Base-by-base conservation (phyloP, 2,797 vertebrate species). In the Picus viridis region DNA sequence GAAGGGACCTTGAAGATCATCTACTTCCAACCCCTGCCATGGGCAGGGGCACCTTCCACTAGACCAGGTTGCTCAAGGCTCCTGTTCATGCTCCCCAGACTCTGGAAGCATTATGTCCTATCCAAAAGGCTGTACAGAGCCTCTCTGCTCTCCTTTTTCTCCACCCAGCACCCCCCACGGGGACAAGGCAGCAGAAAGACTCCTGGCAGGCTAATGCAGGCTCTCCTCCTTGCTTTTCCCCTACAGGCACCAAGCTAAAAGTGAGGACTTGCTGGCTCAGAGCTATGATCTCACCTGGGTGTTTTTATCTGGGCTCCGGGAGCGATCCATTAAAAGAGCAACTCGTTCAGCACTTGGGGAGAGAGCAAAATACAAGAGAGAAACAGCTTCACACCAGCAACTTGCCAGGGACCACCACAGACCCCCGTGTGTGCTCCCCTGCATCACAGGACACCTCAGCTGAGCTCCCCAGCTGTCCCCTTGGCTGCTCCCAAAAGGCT, bases 291-390 rank as follows among this genome's bases (percentile, higher is more conserved):
- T 97, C 90, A 97, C 97, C 97, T 96, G 94, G 9, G 32, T 67
- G 53, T 58, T 95, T 84, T 75, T 83, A 61, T 95, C 96, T 2
- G 94, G 86, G 70, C 94, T 97, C 87, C 89, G 86, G 64, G 97
- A 95, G 27, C 72, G 95, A 85, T 97, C 96, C 97, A 97, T 97
- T 91, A 97, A 94, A 87, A 96, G 47, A 36, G 36, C 91, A 84
- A 96, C 91, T 86, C 95, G 65, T 67, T 97, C 95, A 96, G 94
- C 94, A 96, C 96, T 97, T 84, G 27, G 32, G 34, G 34, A 86
- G 64, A 93, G 23, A 84, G 6, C 11, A 79, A 64, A 36, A 81
- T 36, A 24, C 11, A 3, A n/a, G 19, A 43, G 23, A 68, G 20
- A 75, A 47, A 41, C 7, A 74, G 36, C 39, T 73, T 87, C 34